These are phyloP conservation scores for Melanaphis sacchari DNA, from an alignment of 1,140 invertebrate genomes.

Conservation along the genomic window DNA sequence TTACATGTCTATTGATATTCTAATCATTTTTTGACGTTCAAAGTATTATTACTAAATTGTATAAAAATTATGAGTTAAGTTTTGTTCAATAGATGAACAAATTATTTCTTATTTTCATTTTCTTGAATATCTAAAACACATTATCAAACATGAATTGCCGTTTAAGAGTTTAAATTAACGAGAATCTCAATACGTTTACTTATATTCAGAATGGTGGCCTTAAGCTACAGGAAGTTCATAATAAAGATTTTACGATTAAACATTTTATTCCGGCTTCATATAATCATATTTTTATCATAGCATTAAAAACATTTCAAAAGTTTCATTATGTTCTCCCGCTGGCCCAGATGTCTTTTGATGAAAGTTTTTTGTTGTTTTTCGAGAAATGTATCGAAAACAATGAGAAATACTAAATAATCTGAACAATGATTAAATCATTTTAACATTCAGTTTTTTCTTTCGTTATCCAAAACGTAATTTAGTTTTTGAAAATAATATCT, in stretches of 20 bases:
- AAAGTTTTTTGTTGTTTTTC: background rate
- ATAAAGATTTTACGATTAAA: background rate
- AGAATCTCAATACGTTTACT: background rate
- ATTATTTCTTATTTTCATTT: background rate
- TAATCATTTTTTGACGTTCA: too few relatives aligned
- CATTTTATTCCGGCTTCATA: background rate
- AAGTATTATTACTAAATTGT: background rate
- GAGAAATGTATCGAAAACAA: background rate
- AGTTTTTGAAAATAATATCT: background rate
- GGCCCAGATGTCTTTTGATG: background rate
- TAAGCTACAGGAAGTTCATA: background rate
- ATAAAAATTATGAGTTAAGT: background rate
- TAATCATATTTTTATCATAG: background rate
- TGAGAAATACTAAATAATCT: background rate
- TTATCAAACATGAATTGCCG: background rate
- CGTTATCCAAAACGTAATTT: background rate
- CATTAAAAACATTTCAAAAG: background rate
- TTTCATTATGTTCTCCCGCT: background rate
- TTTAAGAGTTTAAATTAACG: background rate
- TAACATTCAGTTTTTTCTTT: background rate
- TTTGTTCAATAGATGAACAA: background rate
- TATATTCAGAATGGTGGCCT: background rate
- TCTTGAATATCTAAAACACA: background rate
- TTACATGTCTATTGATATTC: background rate
- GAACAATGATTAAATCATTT: background rate